phyloP scores from a whole-genome alignment of 2,797 vertebrate species.

The Typhlichthys eigenmanni region DNA sequence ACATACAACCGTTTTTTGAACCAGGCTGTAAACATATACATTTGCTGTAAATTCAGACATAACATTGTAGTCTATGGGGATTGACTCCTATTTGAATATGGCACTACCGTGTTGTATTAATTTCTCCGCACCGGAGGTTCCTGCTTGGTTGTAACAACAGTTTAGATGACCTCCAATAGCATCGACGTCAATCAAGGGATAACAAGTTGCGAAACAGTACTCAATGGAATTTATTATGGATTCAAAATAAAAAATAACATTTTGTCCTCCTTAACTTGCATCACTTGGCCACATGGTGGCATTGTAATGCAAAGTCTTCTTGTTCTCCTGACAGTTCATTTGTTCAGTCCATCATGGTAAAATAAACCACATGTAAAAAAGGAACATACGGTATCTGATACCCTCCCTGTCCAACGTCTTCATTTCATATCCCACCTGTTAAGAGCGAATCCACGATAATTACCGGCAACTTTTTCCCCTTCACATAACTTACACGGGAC shows the following conservation, averaged over 20 bases:
- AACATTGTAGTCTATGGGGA: too few species aligned
- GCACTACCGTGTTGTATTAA: too few species aligned
- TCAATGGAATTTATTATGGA: constrained; percentile 86
- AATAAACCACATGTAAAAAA: constrained; percentile 48
- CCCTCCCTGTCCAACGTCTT: constrained; percentile 17
- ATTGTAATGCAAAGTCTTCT: constrained; percentile 74
- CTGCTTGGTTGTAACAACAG: too few species aligned
- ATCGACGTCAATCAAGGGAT: not conserved
- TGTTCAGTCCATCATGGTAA: constrained; percentile 56
- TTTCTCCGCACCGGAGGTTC: too few species aligned
- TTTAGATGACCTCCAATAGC: too few species aligned
- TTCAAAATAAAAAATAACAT: constrained; percentile 82
- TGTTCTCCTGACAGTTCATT: constrained; percentile 68
- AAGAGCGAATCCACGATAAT: constrained; percentile 62
- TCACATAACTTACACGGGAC: constrained; percentile 72
- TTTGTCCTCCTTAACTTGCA: constrained; percentile 78
- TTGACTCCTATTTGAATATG: too few species aligned
- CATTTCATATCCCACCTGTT: not conserved
- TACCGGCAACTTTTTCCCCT: constrained; percentile 72
- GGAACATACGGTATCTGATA: constrained; percentile 46
- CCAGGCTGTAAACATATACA: too few species aligned
- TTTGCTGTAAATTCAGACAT: too few species aligned
- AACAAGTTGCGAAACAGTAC: constrained; percentile 66
- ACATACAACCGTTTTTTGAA: too few species aligned
- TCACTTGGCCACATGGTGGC: constrained; percentile 84